Base-by-base conservation (phyloP, 2,113 vertebrate species). In the Shinisaurus crocodilurus region DNA sequence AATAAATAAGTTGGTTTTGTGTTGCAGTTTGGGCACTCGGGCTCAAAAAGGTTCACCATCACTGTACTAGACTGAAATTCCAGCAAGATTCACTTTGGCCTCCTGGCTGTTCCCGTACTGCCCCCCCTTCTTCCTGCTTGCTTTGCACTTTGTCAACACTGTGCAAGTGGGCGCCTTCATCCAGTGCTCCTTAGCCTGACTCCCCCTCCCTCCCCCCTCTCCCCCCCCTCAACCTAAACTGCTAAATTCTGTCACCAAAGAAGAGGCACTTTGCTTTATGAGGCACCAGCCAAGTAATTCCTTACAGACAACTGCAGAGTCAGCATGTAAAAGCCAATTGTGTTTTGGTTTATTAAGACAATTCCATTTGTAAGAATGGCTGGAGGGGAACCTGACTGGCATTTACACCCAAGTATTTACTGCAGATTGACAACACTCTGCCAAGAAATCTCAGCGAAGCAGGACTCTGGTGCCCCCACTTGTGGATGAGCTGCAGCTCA, bases 301-400 rank as follows among this genome's bases (percentile, higher is more conserved):
- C 60, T 88, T 76, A 34, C 23, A 83, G 72, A 25, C 90, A 79
- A 60, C 48, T 70, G 81, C 90, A 70, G 63, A 12, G 27, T 76
- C 86, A 88, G 45, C 86, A 77, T 2, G 40, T 29, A 1, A 25
- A 84, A 69, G n/a, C 57, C 29, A n/a, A 67, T 74, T 75, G 67
- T 29, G 45, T 84, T 91, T 88, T 91, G 72, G 37, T 84, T 84
- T 77, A 77, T 43, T 75, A 76, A 83, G 80, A 67, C 37, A 57
- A 54, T 77, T 76, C 86, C 70, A 69, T 91, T 83, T 88, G 60
- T 83, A 34, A 10, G 72, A 57, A 67, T 1, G 57, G 34, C 57
- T 57, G 86, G 50, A 63, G n/a, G n/a, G n/a, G 25, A 54, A n/a
- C 60, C 69, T 83, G 86, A 57, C 80, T 37, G 34, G 85, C 43